A percentile compares a stretch with the other conserved stretches of the same genome.
phyloP scores from a whole-genome alignment of 2,113 vertebrate genomes.

The Sprattus sprattus region DNA sequence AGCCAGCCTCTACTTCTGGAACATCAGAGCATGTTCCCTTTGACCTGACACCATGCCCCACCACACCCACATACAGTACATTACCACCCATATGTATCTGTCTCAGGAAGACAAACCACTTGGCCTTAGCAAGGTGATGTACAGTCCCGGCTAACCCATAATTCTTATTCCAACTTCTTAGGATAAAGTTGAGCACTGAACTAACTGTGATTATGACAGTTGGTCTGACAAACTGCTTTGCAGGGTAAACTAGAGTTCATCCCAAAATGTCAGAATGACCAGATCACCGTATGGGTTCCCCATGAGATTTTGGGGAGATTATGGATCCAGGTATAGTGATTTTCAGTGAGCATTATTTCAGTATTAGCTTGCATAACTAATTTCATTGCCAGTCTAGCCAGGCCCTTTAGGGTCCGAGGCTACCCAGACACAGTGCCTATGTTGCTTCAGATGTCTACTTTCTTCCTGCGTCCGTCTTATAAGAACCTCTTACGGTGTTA shows the following conservation, averaged over 20 bases:
- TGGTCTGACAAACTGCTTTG: not conserved
- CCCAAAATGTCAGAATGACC: not conserved
- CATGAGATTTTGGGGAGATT: no score
- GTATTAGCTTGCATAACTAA: not conserved
- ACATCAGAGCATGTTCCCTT: no score
- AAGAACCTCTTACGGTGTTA: not conserved
- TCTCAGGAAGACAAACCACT: not conserved
- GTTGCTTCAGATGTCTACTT: not conserved
- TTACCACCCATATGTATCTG: not conserved
- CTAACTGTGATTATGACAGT: conserved; percentile 24
- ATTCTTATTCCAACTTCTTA: conserved; percentile 27
- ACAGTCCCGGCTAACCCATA: not conserved
- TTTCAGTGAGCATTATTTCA: not conserved
- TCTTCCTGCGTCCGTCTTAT: conserved; percentile 8
- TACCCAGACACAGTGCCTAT: not conserved
- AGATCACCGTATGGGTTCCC: no score
- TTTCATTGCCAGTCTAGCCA: not conserved
- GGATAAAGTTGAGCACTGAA: conserved; percentile 31
- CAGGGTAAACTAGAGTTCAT: not conserved
- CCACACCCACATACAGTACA: not conserved
- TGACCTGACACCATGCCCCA: no score
- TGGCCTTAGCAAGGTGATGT: not conserved
- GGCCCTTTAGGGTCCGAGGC: not conserved
- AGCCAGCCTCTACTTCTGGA: no score
- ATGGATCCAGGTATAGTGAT: not conserved